A percentile compares a stretch with the other conserved stretches of the same genome.
Evolutionary conservation across 2,113 vertebrate species (phyloP).

Genomic region (Prolemur simus): DNA sequence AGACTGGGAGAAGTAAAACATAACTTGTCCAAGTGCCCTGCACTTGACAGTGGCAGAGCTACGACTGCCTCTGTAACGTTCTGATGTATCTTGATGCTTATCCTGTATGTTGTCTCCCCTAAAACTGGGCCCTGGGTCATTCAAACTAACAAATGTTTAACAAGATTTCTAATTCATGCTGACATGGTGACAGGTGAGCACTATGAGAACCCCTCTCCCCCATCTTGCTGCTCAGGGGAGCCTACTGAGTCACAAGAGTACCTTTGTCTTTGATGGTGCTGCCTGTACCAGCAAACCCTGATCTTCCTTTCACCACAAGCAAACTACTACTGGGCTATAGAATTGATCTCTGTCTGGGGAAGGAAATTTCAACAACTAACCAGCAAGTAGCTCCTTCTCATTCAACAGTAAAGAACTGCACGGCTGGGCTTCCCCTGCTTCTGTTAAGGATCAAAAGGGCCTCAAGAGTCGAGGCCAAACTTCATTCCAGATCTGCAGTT

Average conservation of each 20-base stretch:
- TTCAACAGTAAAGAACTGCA: slow-evolving; percentile 65
- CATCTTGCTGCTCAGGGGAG: neutral
- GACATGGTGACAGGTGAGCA: neutral
- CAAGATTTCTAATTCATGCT: neutral
- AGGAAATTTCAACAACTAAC: slow-evolving; percentile 61
- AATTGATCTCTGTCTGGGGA: slow-evolving; percentile 60
- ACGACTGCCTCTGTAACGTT: no score
- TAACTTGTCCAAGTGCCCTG: neutral
- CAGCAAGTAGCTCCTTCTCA: slow-evolving; percentile 71
- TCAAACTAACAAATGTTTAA: neutral
- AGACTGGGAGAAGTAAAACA: neutral
- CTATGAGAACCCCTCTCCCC: neutral
- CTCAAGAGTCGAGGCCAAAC: slow-evolving; percentile 66
- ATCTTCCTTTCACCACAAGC: neutral
- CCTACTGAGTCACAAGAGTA: neutral
- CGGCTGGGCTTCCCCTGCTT: neutral
- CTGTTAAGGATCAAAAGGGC: neutral
- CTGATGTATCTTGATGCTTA: neutral
- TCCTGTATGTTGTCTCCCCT: neutral
- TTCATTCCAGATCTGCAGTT: slow-evolving; percentile 35
- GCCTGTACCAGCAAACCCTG: neutral
- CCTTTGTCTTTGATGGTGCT: neutral
- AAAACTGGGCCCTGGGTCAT: neutral
- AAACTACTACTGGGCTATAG: neutral
- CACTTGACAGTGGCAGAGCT: neutral